Percentiles rank a stretch among this genome's conserved stretches.
Conservation (phyloP, 2,797 vertebrate species). For the Notoglanidium macrostoma region DNA sequence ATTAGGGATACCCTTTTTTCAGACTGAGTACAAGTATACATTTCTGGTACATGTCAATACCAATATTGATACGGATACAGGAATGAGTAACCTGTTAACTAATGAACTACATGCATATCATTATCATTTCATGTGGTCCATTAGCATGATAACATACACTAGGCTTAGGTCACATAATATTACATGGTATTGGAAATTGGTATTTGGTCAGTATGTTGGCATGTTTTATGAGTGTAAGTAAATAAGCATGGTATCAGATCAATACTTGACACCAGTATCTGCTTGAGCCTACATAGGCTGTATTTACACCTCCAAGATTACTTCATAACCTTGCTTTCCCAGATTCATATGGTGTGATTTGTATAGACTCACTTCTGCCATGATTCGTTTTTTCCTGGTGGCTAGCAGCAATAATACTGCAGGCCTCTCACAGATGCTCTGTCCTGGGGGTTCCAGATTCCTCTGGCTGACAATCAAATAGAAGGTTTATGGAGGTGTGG, state of each 20-base stretch:
- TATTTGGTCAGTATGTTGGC: neutral
- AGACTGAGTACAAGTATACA: neutral
- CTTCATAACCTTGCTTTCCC: neutral
- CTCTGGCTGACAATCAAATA: constrained; percentile 1
- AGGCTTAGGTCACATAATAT: neutral
- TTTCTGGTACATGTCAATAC: neutral
- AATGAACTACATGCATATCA: neutral
- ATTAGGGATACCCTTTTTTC: neutral
- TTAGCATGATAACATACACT: neutral
- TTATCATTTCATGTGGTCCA: neutral
- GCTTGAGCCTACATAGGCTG: neutral
- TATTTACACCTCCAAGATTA: neutral
- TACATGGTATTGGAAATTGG: neutral
- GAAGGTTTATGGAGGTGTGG: neutral
- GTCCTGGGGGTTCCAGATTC: neutral
- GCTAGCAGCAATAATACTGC: neutral
- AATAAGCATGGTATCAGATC: neutral
- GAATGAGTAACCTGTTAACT: neutral
- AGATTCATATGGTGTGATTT: neutral
- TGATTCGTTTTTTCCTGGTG: neutral
- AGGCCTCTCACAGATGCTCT: constrained; percentile 9
- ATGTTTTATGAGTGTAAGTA: neutral
- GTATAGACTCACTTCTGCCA: neutral
- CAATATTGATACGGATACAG: neutral
- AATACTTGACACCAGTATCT: neutral